Evolutionary conservation across 2,888 invertebrate genomes (phyloP), one percentile per base, ranked within the genome.

Genomic region (Anticlea derivata): DNA sequence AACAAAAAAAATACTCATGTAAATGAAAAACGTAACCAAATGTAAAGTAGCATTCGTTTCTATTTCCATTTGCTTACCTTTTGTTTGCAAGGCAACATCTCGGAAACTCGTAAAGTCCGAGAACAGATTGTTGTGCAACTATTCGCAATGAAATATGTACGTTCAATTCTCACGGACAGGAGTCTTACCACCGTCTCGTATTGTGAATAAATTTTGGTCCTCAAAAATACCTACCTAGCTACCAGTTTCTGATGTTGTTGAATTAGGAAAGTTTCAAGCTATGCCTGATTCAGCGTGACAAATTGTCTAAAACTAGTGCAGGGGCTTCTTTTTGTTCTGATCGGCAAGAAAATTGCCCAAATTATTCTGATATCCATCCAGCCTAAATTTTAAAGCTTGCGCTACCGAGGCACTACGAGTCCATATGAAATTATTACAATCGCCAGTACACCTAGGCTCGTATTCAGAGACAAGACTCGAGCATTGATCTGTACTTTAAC

Each of bases 111-210:
- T 51, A 51, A 51, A 46, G 46, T 51, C 51, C 41, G 27, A 51
- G 51, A 37, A 41, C 41, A 41, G 41, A 46, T 51, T 46, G 51
- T 46, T 51, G 51, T 51, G 51, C 41, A 51, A 46, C 46, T 51
- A 46, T 35, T 46, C 51, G 51, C 51, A 51, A 51, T 51, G 40
- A 51, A 51, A 51, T 51, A 51, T 51, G 51, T 40, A 51, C 41
- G 51, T 41, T 46, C 51, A 41, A 51, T 51, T 23, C 50, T 46
- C 41, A 51, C 41, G 12, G 37, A 40, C 12, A 31, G 30, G 6
- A 22, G 26, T 23, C 26, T 30, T 39, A 51, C 46, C 11, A 41
- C 37, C 10, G 20, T 24, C 13, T 29, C 29, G 5, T 31, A 11
- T 20, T 7, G n/a, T n/a, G n/a, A n/a, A 7, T 7, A 26, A 23